Percentiles rank a stretch among this genome's conserved stretches.
phyloP scores from a whole-genome alignment of 2,113 vertebrate genomes.

The Eptatretus burgeri region DNA sequence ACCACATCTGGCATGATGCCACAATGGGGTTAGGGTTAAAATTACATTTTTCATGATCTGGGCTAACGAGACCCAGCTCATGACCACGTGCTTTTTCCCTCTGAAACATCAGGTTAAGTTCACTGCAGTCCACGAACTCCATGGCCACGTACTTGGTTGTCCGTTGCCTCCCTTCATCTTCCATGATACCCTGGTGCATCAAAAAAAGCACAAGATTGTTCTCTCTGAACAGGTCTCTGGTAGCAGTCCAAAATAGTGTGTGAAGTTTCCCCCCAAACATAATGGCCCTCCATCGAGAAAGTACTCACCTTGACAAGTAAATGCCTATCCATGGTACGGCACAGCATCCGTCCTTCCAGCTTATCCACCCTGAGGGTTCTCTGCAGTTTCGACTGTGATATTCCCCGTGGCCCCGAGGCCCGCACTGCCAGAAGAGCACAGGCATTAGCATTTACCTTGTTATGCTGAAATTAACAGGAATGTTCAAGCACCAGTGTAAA shows the following conservation, averaged over 20 bases:
- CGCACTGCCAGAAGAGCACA: slow-evolving; percentile 23
- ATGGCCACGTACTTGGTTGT: slow-evolving; percentile 68
- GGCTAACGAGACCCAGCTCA: slow-evolving; percentile 16
- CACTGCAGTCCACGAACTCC: slow-evolving; percentile 35
- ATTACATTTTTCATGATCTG: too few relatives aligned
- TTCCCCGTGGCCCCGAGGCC: slow-evolving; percentile 42
- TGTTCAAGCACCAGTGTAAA: background rate
- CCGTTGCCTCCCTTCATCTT: slow-evolving; percentile 65
- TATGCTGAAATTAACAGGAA: background rate
- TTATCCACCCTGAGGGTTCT: slow-evolving; percentile 49
- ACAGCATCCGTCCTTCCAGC: slow-evolving; percentile 64
- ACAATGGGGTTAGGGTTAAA: too few relatives aligned
- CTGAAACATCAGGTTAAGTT: slow-evolving; percentile 39
- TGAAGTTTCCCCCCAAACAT: too few relatives aligned
- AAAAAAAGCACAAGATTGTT: too few relatives aligned
- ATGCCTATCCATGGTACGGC: slow-evolving; percentile 40
- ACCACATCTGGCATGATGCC: too few relatives aligned
- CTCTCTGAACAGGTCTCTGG: too few relatives aligned
- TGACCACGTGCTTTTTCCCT: slow-evolving; percentile 51
- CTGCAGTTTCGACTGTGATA: slow-evolving; percentile 38
- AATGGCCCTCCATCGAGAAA: background rate
- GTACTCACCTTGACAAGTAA: slow-evolving; percentile 43
- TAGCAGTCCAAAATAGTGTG: too few relatives aligned
- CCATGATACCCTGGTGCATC: slow-evolving; percentile 53
- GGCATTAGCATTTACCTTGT: background rate